Percentiles rank a stretch among this genome's conserved stretches.
These are phyloP conservation scores for Bradysia coprophila DNA, from an alignment of 1,140 invertebrate genomes.

Conservation along the genomic window DNA sequence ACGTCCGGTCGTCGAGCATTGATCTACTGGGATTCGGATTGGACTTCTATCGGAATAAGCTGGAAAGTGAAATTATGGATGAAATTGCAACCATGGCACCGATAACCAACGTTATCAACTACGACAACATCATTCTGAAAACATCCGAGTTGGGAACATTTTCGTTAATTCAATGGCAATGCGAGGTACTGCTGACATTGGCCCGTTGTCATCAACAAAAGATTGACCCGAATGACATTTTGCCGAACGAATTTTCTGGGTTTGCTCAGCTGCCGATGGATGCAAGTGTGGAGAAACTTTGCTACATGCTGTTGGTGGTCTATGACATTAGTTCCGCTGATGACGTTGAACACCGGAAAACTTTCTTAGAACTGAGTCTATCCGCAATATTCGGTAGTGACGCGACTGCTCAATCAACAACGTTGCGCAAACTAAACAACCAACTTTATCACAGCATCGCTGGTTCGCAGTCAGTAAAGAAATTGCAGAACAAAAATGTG, in stretches of 20 bases:
- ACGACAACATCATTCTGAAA: constrained; percentile 10
- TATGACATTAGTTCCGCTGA: constrained; percentile 1
- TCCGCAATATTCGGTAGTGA: too few relatives aligned
- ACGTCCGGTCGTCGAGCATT: constrained; percentile 17
- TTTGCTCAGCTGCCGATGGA: background rate
- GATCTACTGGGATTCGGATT: constrained; percentile 21
- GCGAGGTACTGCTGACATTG: constrained; percentile 6
- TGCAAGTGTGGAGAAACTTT: background rate
- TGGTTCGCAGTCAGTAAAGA: too few relatives aligned
- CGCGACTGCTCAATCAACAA: too few relatives aligned
- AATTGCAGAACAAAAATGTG: too few relatives aligned
- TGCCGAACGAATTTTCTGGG: too few relatives aligned
- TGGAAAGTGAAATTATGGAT: constrained; percentile 8
- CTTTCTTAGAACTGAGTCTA: too few relatives aligned
- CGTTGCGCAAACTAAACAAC: too few relatives aligned
- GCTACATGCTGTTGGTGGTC: background rate
- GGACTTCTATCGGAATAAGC: constrained; percentile 18
- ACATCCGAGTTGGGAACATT: constrained; percentile 11
- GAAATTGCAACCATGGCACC: constrained; percentile 4
- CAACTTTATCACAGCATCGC: too few relatives aligned
- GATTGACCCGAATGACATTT: background rate
- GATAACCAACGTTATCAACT: background rate
- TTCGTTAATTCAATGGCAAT: constrained; percentile 15
- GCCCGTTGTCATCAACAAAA: background rate
- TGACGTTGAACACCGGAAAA: too few relatives aligned